Conservation (phyloP, 2,797 vertebrate species). For the Astyanax mexicanus region DNA sequence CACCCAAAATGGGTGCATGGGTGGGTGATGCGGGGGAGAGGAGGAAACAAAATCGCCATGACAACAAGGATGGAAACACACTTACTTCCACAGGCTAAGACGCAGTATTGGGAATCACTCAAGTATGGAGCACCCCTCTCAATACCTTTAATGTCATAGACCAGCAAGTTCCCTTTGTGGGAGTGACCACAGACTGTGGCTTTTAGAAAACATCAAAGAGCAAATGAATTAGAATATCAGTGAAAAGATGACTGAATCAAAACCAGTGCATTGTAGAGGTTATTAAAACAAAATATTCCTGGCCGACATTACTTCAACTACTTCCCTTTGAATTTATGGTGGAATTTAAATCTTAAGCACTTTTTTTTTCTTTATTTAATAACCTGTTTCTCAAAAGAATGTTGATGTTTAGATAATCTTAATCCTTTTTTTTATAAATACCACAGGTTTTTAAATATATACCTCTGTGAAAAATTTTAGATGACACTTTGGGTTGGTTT, state of each 20-base stretch:
- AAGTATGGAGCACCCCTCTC: constrained; percentile 67
- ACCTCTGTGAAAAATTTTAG: no score
- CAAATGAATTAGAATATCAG: constrained; percentile 82
- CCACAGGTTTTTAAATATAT: no score
- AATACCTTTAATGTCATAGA: constrained; percentile 85
- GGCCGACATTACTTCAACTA: constrained; percentile 78
- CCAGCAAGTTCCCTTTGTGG: constrained; percentile 77
- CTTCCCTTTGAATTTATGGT: constrained; percentile 63
- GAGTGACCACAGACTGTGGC: constrained; percentile 66
- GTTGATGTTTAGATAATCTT: no score
- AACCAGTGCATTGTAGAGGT: constrained; percentile 80
- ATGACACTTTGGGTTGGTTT: no score
- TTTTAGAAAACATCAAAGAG: constrained; percentile 81
- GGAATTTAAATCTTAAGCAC: background rate
- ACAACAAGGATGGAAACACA: constrained; percentile 77
- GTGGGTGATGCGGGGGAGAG: constrained; percentile 25
- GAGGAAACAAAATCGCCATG: constrained; percentile 70
- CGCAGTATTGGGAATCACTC: constrained; percentile 63
- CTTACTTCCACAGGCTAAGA: constrained; percentile 42
- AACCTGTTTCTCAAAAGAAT: no score
- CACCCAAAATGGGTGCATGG: constrained; percentile 57
- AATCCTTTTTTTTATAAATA: no score
- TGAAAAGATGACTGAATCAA: constrained; percentile 85
- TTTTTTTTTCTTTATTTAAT: background rate
- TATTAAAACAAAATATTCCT: constrained; percentile 70